Percentiles rank a stretch among this genome's conserved stretches.
Evolutionary conservation across 2,113 vertebrate genomes (phyloP).

Genomic region (Tonatia bakeri): DNA sequence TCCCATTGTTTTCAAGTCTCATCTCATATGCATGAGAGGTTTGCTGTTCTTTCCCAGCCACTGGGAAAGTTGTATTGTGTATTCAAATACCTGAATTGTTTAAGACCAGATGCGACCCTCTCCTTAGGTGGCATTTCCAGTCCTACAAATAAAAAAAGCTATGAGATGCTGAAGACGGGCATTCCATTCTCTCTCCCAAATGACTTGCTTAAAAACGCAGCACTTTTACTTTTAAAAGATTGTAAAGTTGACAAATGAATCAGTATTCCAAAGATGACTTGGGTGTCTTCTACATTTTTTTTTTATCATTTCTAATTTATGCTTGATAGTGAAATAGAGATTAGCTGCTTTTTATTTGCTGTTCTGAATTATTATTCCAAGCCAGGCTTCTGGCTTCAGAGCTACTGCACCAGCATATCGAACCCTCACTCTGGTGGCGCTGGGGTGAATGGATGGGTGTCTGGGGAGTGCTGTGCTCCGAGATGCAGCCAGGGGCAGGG

Average conservation of each 20-base stretch:
- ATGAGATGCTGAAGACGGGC: not conserved
- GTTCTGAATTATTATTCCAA: not conserved
- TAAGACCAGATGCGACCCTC: not conserved
- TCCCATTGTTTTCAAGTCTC: not conserved
- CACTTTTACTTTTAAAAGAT: not conserved
- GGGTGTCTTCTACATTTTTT: not conserved
- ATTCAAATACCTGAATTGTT: not conserved
- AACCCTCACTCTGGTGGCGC: not conserved
- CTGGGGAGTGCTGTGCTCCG: not conserved
- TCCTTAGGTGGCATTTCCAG: not conserved
- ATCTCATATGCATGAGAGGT: not conserved
- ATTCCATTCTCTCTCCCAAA: not conserved
- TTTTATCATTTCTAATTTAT: not conserved
- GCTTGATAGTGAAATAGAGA: not conserved
- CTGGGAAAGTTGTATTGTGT: not conserved
- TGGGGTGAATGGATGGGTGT: not conserved
- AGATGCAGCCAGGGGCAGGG: not conserved
- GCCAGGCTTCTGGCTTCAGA: not conserved
- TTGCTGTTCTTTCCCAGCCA: not conserved
- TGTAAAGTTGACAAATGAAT: constrained; percentile 5
- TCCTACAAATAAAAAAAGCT: not conserved
- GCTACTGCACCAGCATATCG: not conserved
- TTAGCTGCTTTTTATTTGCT: not conserved
- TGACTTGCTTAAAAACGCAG: not conserved
- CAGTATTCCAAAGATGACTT: not conserved